Conservation (phyloP, 2,888 invertebrate genomes). For the Dioctria rufipes region DNA sequence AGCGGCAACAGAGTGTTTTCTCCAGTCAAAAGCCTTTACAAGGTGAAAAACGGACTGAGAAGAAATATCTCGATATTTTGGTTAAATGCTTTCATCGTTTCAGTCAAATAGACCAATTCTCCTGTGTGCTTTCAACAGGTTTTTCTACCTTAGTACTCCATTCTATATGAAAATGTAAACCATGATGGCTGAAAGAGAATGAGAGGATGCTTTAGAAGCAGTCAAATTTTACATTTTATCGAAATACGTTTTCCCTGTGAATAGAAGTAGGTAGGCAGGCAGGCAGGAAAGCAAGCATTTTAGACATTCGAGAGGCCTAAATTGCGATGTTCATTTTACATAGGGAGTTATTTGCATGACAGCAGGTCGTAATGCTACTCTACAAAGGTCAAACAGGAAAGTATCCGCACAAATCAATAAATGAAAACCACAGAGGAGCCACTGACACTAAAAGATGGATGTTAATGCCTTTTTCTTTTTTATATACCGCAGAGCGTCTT, state of each 20-base stretch:
- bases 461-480: too few relatives aligned
- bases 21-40: not conserved
- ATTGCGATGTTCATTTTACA: conserved; percentile 30
- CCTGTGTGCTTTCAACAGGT: conserved; percentile 22
- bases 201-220: too few relatives aligned
- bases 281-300: conserved; percentile 12
- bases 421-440: not conserved
- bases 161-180: too few relatives aligned
- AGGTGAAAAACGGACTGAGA: not conserved
- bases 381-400: conserved; percentile 31
- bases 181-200: too few relatives aligned
- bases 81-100: conserved; percentile 39
- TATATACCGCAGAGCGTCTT: too few relatives aligned
- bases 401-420: conserved; percentile 28
- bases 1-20: not conserved
- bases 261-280: too few relatives aligned
- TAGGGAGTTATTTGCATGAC: conserved; percentile 39
- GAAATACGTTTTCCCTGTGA: too few relatives aligned
- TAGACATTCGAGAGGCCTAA: too few relatives aligned
- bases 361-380: conserved; percentile 10
- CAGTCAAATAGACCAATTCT: conserved; percentile 28
- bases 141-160: not conserved
- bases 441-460: conserved; percentile 1
- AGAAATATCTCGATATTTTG: not conserved
- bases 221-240: too few relatives aligned